A percentile compares a stretch with the other conserved stretches of the same genome.
Conservation (phyloP, 1,140 invertebrate genomes). For the Homarus americanus region DNA sequence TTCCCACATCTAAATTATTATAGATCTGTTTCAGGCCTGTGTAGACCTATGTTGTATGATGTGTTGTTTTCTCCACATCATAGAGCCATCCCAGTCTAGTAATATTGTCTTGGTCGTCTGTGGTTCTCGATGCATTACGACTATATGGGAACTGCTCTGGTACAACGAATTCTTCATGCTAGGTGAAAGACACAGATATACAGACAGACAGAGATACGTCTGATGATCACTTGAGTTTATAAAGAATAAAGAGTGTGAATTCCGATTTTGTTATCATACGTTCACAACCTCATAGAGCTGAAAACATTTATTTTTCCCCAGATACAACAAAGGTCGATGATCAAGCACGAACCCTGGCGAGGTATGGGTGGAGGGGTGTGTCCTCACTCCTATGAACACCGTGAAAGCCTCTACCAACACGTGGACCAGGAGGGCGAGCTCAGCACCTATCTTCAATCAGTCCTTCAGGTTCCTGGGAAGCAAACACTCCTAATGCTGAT, state of each 20-base stretch:
- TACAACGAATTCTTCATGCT: slow-evolving; percentile 40
- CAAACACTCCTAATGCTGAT: too few species aligned
- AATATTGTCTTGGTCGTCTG: slow-evolving; percentile 42
- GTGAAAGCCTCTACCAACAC: slow-evolving; percentile 57
- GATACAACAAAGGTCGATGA: too few species aligned
- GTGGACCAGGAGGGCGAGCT: slow-evolving; percentile 40
- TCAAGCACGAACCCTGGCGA: slow-evolving; percentile 57
- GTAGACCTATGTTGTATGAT: too few species aligned
- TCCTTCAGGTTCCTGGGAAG: too few species aligned
- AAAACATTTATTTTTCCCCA: neutral
- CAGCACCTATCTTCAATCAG: too few species aligned
- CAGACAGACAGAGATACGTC: neutral
- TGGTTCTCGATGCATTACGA: slow-evolving; percentile 60
- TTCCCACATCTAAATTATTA: too few species aligned
- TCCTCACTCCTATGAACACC: slow-evolving; percentile 57
- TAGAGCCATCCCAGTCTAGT: slow-evolving; percentile 40
- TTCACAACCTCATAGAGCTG: too few species aligned
- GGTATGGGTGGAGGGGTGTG: slow-evolving; percentile 65
- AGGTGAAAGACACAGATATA: slow-evolving; percentile 28
- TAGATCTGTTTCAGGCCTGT: too few species aligned
- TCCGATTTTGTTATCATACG: too few species aligned
- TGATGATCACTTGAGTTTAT: too few species aligned
- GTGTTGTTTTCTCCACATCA: too few species aligned
- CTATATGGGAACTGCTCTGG: slow-evolving; percentile 14
- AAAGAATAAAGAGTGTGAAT: too few species aligned